phyloP scores from a whole-genome alignment of 2,113 vertebrate genomes.

The Orcinus orca region DNA sequence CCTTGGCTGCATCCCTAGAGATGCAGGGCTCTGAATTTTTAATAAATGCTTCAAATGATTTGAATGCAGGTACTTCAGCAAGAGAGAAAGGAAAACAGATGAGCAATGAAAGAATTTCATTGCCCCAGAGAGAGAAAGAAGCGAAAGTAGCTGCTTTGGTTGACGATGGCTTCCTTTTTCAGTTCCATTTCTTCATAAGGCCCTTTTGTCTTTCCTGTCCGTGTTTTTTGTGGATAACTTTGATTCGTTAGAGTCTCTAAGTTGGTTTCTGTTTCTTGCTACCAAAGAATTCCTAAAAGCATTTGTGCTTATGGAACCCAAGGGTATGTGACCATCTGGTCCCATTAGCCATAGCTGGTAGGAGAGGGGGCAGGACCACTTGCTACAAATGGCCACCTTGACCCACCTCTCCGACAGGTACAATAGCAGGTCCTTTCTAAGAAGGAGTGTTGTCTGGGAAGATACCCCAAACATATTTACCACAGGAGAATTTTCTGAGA shows the following conservation, averaged over 20 bases:
- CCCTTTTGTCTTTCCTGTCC: background rate
- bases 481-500: background rate
- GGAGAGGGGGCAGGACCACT: background rate
- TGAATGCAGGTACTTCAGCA: slow-evolving; percentile 14
- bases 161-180: background rate
- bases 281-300: background rate
- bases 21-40: slow-evolving; percentile 38
- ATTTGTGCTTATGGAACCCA: background rate
- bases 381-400: background rate
- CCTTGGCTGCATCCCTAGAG: slow-evolving; percentile 7
- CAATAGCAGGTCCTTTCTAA: background rate
- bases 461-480: background rate
- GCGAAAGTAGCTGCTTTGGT: background rate
- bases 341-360: background rate
- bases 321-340: background rate
- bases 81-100: background rate
- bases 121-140: background rate
- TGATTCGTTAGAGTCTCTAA: background rate
- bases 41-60: slow-evolving; percentile 16
- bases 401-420: background rate
- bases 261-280: background rate
- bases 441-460: background rate
- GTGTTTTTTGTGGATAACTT: background rate
- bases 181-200: background rate
- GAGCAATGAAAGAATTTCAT: background rate